Evolutionary conservation across 2,797 vertebrate genomes (phyloP), one percentile per base, ranked within the genome.

Genomic region (Iguana delicatissima): DNA sequence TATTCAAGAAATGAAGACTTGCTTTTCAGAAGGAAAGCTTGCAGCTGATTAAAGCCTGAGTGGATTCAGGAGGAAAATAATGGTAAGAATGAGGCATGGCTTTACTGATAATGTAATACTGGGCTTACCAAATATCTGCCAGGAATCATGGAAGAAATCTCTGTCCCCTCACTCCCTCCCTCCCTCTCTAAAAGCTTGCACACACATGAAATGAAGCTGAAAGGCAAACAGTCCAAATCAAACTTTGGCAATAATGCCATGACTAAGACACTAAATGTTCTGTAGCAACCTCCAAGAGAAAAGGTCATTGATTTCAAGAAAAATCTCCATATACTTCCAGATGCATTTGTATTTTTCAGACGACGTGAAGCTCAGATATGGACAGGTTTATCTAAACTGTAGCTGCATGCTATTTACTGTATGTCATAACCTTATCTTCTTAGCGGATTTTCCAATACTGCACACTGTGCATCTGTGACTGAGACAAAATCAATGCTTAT

Each of bases 401-500:
- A 69, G 76, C 93, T 93, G 69, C 86, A 72, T 94, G 89, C 86
- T 90, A 42, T 96, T 95, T 93, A 86, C 92, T 89, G 12, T 88
- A 69, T 95, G 95, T 95, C 89, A 95, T 94, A 97, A 96, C 94
- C 94, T 97, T 97, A 97, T 97, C 96, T 97, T 90, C 81, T 94
- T 95, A 94, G 95, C 85, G 91, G 84, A 95, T 96, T 96, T 96
- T 94, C 95, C 95, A 95, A 16, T 94, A 93, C 93, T 95, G 92
- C 90, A 95, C 95, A 96, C 96, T 94, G 86, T 93, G 96, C 96
- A 97, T 97, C 96, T 96, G 96, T 92, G 94, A 97, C 97, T 94
- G 93, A 95, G 96, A 95, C 97, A 96, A 97, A 98, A 98, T 98
- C 97, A 97, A 98, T 98, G 97, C 96, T 96, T 96, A 96, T 96